phyloP scores from a whole-genome alignment of 2,888 invertebrate species.

The Metopia argyrocephala region DNA sequence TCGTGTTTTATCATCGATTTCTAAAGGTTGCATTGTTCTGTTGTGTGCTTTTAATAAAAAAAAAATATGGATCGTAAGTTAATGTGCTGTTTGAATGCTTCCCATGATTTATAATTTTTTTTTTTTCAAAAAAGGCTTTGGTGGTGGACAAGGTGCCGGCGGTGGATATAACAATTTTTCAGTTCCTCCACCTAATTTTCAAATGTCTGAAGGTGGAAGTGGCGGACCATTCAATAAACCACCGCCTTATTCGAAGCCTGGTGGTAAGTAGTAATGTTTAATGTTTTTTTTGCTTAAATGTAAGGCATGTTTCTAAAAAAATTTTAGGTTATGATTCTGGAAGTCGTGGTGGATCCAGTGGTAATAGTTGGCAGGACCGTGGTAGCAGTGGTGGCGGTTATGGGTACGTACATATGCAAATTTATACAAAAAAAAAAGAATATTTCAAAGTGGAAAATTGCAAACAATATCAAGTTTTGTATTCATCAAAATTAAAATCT shows the following conservation, averaged over 20 bases:
- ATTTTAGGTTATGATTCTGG: constrained; percentile 74
- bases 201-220: constrained; percentile 74
- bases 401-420: constrained; percentile 74
- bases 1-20: constrained; percentile 35
- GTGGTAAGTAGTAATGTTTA: constrained; percentile 68
- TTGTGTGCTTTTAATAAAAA: neutral
- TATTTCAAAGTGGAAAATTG: constrained; percentile 61
- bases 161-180: constrained; percentile 76
- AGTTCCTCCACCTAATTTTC: constrained; percentile 77
- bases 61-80: constrained; percentile 59
- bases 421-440: constrained; percentile 40
- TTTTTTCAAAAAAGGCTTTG: constrained; percentile 53
- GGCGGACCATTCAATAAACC: constrained; percentile 76
- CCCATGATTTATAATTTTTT: neutral
- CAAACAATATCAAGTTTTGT: neutral
- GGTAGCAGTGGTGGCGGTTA: constrained; percentile 73
- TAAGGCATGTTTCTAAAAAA: constrained; percentile 16
- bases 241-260: constrained; percentile 75
- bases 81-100: neutral
- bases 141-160: constrained; percentile 70
- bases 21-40: neutral
- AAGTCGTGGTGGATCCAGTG: constrained; percentile 67
- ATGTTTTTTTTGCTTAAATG: neutral
- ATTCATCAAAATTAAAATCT: neutral
- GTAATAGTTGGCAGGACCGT: constrained; percentile 71